Conservation (phyloP, 2,888 invertebrate species). For the Sminthurides aquaticus region DNA sequence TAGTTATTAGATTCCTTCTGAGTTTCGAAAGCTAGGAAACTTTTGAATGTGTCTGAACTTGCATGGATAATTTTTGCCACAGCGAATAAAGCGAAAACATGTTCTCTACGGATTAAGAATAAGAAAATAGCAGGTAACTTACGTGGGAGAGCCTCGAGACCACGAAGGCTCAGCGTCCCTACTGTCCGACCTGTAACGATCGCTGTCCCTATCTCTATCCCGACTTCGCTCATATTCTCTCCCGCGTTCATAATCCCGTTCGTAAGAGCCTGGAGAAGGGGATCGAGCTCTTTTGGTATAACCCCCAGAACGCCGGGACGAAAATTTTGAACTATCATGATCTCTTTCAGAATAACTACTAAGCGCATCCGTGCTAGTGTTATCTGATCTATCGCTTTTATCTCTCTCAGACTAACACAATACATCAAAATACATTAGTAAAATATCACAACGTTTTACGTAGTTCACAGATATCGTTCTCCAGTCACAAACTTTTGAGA, state of each 20-base stretch:
- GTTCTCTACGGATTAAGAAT: too few species aligned
- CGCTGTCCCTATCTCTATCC: conserved; percentile 21
- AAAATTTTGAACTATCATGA: conserved; percentile 1
- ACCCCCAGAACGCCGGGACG: conserved; percentile 9
- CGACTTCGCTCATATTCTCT: conserved; percentile 19
- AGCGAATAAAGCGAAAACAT: too few species aligned
- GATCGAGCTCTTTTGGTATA: conserved; percentile 17
- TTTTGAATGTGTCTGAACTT: too few species aligned
- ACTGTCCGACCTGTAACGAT: conserved; percentile 12
- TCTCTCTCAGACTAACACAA: conserved; percentile 25
- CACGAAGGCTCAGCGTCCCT: neutral
- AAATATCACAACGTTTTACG: too few species aligned
- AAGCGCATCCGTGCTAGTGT: conserved; percentile 2
- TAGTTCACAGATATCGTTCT: too few species aligned
- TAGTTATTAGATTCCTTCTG: too few species aligned
- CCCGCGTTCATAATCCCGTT: conserved; percentile 5
- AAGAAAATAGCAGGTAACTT: too few species aligned
- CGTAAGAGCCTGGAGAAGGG: neutral
- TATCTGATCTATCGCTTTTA: conserved; percentile 22
- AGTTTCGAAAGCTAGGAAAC: too few species aligned
- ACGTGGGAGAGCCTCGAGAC: neutral
- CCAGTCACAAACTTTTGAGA: too few species aligned
- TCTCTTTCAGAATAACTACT: conserved; percentile 17
- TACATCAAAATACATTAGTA: conserved; percentile 7
- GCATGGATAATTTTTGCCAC: too few species aligned